Evolutionary conservation across 2,113 vertebrate species (phyloP), one percentile per base, ranked within the genome.

Genomic region (Actenoides hombroni): DNA sequence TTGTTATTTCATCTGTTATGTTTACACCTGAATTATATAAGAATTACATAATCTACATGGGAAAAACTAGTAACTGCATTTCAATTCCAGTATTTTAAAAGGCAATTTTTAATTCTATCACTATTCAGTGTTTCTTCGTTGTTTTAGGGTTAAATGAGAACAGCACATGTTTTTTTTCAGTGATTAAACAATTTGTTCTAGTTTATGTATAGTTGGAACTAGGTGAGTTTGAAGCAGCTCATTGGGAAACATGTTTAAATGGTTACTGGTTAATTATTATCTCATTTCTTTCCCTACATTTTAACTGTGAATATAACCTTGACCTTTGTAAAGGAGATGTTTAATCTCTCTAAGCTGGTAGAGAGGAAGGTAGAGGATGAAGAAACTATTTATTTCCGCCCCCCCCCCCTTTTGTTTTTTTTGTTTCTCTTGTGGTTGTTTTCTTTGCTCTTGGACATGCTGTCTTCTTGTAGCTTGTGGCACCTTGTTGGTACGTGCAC

Each of bases 211-310:
- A 70, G 63, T 49, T 93, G 8, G 51, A 94, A 86, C 49, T 80
- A 63, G 49, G 25, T 42, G 78, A 85, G 75, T 93, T 94, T 92
- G 85, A 91, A 92, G 48, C 49, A 73, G 94, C 48, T 85, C 87
- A 68, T 84, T 96, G 91, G 67, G 94, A 96, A 95, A 86, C 81
- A 21, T 59, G 78, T 82, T 94, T 71, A 89, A 93, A 86, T 95
- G 65, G 74, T 76, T 95, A 69, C 77, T 80, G 61, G 94, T 96
- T 96, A 97, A 97, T 96, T 84, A 97, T 97, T 94, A 96, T 76
- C 91, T 95, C 57, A 11, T 13, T 67, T 87, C 51, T n/a, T 10
- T 3, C 76, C 29, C 31, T 87, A 44, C 78, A n/a, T 94, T 94
- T 89, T 87, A 91, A 95, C 86, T 87, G 77, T 56, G 89, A 95